Conservation (phyloP, 2,113 vertebrate species). For the Monarcha castaneiventris region DNA sequence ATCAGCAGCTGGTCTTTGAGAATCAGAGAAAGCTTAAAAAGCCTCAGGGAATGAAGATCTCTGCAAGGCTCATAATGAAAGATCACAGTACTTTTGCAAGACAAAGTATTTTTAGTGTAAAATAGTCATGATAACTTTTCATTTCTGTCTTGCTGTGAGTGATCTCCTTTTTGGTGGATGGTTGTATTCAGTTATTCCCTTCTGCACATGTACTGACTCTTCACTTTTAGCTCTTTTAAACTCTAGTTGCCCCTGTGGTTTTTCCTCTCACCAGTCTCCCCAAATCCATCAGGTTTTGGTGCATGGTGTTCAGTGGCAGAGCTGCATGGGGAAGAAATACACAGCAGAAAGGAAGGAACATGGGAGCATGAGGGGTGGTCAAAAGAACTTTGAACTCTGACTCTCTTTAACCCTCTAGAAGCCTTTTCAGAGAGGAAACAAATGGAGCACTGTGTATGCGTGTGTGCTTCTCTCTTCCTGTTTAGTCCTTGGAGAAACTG, state of each 20-base stretch:
- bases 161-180: background rate
- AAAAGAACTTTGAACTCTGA: background rate
- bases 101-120: background rate
- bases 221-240: background rate
- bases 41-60: constrained; percentile 1
- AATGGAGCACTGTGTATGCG: background rate
- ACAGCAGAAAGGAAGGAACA: background rate
- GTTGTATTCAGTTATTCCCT: background rate
- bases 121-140: background rate
- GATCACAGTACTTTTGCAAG: constrained; percentile 8
- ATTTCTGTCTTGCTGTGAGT: background rate
- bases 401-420: background rate
- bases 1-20: background rate
- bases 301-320: background rate
- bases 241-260: background rate
- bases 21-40: background rate
- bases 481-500: background rate
- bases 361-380: background rate
- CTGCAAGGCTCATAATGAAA: background rate
- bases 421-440: background rate
- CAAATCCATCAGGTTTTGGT: background rate
- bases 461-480: background rate
- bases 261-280: background rate
- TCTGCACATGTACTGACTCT: background rate
- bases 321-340: background rate